Percentiles rank a stretch among this genome's conserved stretches.
phyloP scores from a whole-genome alignment of 2,888 invertebrate species.

The Orchesellides sinensis region DNA sequence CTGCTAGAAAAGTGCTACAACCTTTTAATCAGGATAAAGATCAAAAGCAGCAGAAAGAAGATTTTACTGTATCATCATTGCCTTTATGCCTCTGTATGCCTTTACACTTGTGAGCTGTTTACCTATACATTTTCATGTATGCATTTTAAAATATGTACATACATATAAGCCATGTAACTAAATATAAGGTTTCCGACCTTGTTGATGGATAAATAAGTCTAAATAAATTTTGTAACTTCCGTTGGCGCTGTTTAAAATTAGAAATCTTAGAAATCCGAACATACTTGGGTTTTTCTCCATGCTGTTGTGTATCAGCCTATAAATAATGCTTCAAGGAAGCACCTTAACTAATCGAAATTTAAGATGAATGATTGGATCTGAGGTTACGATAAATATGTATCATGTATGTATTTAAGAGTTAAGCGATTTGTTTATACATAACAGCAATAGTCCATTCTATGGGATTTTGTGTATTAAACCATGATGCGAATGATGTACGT shows the following conservation, averaged over 20 bases:
- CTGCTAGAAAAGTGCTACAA: conserved; percentile 32
- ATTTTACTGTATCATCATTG: conserved; percentile 19
- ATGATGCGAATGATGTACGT: too few species aligned
- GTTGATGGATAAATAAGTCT: too few species aligned
- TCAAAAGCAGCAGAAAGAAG: conserved; percentile 15
- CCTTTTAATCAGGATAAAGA: conserved; percentile 20
- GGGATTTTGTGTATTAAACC: too few species aligned
- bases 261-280: too few species aligned
- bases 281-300: not conserved
- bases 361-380: conserved; percentile 5
- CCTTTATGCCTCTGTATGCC: not conserved
- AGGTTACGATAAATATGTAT: too few species aligned
- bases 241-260: too few species aligned
- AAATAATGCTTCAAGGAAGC: not conserved
- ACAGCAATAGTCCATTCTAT: too few species aligned
- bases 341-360: conserved; percentile 1
- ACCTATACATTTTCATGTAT: not conserved
- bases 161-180: not conserved
- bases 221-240: too few species aligned
- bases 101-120: not conserved
- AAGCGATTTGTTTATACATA: too few species aligned
- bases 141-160: not conserved
- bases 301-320: not conserved
- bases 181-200: not conserved
- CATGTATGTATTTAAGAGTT: not conserved